A percentile compares a stretch with the other conserved stretches of the same genome.
Evolutionary conservation across 2,797 vertebrate species (phyloP).

Genomic region (Halcyon chelicuti): DNA sequence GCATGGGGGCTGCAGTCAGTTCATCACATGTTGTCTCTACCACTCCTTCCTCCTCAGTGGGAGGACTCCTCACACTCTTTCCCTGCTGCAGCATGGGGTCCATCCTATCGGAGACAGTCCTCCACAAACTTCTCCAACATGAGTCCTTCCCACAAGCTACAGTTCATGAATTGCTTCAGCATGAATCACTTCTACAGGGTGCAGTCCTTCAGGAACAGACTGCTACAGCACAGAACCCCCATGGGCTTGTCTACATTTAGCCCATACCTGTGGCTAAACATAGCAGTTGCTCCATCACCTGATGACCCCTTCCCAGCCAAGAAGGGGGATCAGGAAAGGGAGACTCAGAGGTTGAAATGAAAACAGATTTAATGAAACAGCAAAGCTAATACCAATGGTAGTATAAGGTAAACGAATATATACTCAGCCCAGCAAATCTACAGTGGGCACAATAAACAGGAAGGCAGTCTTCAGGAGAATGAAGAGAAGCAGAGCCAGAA

Average conservation of each 20-base stretch:
- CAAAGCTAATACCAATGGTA: background rate
- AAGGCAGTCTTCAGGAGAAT: background rate
- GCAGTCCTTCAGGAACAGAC: background rate
- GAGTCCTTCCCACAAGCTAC: background rate
- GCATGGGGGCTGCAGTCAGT: background rate
- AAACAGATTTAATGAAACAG: background rate
- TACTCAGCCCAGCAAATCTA: background rate
- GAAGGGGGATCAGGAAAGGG: background rate
- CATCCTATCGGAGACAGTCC: background rate
- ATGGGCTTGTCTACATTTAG: background rate
- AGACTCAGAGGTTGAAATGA: background rate
- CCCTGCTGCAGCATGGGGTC: accelerated
- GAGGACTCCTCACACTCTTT: background rate
- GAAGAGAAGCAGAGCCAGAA: background rate
- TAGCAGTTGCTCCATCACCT: background rate
- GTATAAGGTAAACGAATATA: background rate
- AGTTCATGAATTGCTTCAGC: background rate
- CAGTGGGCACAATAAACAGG: background rate
- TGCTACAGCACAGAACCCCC: background rate
- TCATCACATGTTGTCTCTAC: background rate
- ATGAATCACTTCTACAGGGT: background rate
- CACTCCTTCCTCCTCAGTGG: background rate
- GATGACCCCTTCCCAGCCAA: background rate
- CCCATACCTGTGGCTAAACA: background rate
- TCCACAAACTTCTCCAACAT: background rate